Evolutionary conservation across 2,888 invertebrate species (phyloP), one percentile per base, ranked within the genome.

Genomic region (Venusia cambrica): DNA sequence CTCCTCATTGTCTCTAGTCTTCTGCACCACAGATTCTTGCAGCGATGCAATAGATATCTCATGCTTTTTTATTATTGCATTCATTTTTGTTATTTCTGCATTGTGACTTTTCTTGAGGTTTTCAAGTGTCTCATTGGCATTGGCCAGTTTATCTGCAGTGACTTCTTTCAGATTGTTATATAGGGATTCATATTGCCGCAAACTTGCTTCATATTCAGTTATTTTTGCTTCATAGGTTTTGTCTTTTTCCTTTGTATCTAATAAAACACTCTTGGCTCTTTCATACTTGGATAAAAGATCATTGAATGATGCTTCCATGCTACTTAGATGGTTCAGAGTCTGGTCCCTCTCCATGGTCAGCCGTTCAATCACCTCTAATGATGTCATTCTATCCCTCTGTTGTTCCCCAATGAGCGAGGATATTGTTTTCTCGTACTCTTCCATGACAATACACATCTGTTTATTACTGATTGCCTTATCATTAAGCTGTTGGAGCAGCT

Each of bases 1-100:
- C 74, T 97, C 96, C 51, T 92, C 91, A 73, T 97, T 97, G 68
- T 97, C 97, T 68, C 94, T 93, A 0, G 90, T 90, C 79, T 97
- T 97, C 62, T 97, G 96, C 48, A 93, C 92, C 25, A 97, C 84
- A 21, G 94, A 91, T 57, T 94, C 94, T 61, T 94, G 93, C 37
- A 97, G 83, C 1, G 96, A 94, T 41, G 92, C 92, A 48, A 93
- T 91, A 54, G 93, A 94, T 38, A 98, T 91, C 74, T 98, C 97
- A 62, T 95, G 90, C 72, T 96, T 95, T 66, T 94, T 95, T 25
- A 95, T 89, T 62, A 93, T 92, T 7, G 97, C 97, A 76, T 93
- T 93, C 45, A 97, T 79, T 71, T 94, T 94, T 18, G 93, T 92
- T 17, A 93, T 89, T 76, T 98, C 97, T 34, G 91, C 87, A 62